phyloP scores from a whole-genome alignment of 2,113 vertebrate genomes.

The Vireo altiloquus region DNA sequence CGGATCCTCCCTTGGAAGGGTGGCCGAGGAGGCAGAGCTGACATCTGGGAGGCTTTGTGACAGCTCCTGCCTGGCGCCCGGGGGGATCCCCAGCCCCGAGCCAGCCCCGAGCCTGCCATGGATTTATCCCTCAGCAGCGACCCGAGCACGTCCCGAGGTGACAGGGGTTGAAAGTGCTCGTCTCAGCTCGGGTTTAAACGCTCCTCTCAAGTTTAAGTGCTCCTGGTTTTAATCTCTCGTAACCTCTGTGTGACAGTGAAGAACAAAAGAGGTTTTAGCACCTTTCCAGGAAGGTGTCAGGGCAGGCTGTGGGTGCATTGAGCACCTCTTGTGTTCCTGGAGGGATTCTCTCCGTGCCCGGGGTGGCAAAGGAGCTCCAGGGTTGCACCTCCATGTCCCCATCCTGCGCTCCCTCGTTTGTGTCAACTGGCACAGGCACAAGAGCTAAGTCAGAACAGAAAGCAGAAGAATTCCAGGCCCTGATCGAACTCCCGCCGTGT shows the following conservation, averaged over 20 bases:
- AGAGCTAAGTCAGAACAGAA: conserved; percentile 43
- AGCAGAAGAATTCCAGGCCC: conserved; percentile 17
- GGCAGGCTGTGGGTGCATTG: fast-evolving
- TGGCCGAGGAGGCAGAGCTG: background rate
- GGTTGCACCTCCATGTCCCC: background rate
- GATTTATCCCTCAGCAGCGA: background rate
- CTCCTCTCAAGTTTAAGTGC: background rate
- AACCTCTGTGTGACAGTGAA: background rate
- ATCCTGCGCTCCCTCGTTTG: background rate
- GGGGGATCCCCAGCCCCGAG: background rate
- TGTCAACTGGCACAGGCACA: background rate
- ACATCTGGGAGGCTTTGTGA: background rate
- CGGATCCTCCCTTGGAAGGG: conserved; percentile 11
- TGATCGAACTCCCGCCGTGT: background rate
- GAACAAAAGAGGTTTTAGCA: background rate
- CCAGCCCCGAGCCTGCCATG: fast-evolving
- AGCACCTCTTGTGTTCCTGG: fast-evolving
- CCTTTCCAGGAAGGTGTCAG: background rate
- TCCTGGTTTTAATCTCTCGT: background rate
- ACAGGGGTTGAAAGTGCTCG: fast-evolving
- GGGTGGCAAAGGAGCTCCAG: background rate
- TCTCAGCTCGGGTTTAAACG: background rate
- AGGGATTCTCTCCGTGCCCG: background rate
- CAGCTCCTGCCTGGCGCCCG: background rate
- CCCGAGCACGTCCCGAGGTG: background rate